A percentile compares a stretch with the other conserved stretches of the same genome.
Evolutionary conservation across 2,888 invertebrate genomes (phyloP).

Genomic region (Chloromyia formosa): DNA sequence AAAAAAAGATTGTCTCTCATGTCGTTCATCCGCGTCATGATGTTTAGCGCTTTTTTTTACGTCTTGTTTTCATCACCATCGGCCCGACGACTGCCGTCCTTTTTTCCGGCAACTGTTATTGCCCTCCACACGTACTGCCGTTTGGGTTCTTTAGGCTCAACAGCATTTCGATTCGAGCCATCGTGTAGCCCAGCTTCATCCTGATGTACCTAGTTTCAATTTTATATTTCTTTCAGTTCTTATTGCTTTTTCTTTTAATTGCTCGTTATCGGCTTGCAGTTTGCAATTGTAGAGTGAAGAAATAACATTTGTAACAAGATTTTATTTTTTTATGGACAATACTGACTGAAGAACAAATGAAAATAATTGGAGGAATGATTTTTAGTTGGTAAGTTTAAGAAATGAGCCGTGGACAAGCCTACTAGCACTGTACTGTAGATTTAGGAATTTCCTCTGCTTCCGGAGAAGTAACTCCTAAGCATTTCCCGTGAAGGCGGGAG

Average conservation of each 20-base stretch:
- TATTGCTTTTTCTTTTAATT: conserved; percentile 26
- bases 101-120: background rate
- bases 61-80: background rate
- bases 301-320: conserved; percentile 21
- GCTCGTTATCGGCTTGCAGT: conserved; percentile 24
- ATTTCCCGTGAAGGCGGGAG: no score
- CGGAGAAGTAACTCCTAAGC: no score
- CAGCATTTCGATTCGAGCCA: background rate
- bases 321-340: background rate
- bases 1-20: conserved; percentile 23
- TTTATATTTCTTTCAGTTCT: conserved; percentile 2
- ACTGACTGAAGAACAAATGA: background rate
- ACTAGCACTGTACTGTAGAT: no score
- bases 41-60: conserved; percentile 27
- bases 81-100: background rate
- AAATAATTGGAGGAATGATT: background rate
- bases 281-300: conserved; percentile 5
- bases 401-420: no score
- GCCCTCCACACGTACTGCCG: background rate
- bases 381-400: no score
- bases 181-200: background rate
- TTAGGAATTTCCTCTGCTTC: no score
- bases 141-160: background rate
- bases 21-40: conserved; percentile 31
- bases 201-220: conserved; percentile 30